Evolutionary conservation across 2,888 invertebrate genomes (phyloP), one percentile per base, ranked within the genome.

Genomic region (Lithophane leautieri): DNA sequence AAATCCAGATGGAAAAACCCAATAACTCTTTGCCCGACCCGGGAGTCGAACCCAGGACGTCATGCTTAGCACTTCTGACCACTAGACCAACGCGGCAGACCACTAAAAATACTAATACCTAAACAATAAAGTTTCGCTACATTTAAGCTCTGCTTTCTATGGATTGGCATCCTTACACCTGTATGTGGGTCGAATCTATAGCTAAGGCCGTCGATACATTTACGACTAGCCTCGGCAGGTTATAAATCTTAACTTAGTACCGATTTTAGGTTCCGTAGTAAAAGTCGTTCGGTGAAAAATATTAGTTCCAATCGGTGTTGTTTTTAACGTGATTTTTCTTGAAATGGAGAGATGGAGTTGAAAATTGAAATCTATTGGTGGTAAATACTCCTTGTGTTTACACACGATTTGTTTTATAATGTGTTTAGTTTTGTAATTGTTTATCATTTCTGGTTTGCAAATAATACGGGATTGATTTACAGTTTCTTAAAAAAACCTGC

Each of bases 171-270:
- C 70, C 42, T 77, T 68, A 70, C 47, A 83, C 79, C 82, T 79
- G 80, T 78, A 84, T 88, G 72, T 80, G 73, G 79, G 79, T 73
- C 76, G 82, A 82, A 78, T 80, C 80, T 78, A 72, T 72, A 82
- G 78, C 81, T 86, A 86, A 85, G 88, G 83, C 85, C 81, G 81
- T 63, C 87, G 86, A 90, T 90, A 90, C 89, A 89, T 90, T 89
- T 79, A 84, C 86, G 88, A 87, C 89, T 87, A 78, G 79, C 79
- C 85, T 86, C 86, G 88, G 84, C 86, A 82, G 84, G 86, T 83
- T 77, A 86, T 90, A 89, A 89, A 90, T 90, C 87, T 86, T 87
- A 87, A 88, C 88, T 86, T 81, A 81, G 78, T 88, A 83, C 86
- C 85, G 79, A 86, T 87, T 87, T 87, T 86, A 82, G 87, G 82